A percentile compares a stretch with the other conserved stretches of the same genome.
phyloP scores from a whole-genome alignment of 1,140 invertebrate genomes.

The Drosophila saltans region DNA sequence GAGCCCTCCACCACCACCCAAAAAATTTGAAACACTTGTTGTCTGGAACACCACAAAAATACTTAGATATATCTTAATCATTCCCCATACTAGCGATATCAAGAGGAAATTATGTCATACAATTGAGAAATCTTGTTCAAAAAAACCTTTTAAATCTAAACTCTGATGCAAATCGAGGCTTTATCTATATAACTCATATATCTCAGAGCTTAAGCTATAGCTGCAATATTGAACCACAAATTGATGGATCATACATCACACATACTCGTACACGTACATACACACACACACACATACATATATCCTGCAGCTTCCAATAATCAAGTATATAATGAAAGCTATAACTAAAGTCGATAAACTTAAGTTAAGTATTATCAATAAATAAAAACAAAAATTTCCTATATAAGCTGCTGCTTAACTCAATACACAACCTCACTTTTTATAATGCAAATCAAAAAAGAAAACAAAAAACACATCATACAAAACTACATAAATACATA shows the following conservation, averaged over 20 bases:
- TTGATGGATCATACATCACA: neutral
- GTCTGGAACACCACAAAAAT: constrained; percentile 44
- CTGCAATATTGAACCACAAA: neutral
- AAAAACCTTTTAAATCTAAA: constrained; percentile 8
- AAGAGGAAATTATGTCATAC: constrained; percentile 2
- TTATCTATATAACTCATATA: constrained; percentile 12
- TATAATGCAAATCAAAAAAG: constrained; percentile 51
- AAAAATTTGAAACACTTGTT: constrained; percentile 38
- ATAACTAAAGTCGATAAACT: constrained; percentile 13
- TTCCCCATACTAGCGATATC: constrained; percentile 1
- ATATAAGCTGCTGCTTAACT: constrained; percentile 44
- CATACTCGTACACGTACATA: neutral
- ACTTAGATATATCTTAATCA: neutral
- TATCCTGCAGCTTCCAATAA: constrained; percentile 60
- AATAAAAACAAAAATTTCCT: constrained; percentile 34
- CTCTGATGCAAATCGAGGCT: constrained; percentile 15
- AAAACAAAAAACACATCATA: constrained; percentile 9
- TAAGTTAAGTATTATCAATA: neutral
- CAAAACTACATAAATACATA: neutral
- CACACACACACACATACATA: constrained; percentile 20
- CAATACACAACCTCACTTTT: constrained; percentile 46
- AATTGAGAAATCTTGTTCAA: constrained; percentile 2
- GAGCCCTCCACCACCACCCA: constrained; percentile 28
- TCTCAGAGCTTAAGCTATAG: constrained; percentile 17
- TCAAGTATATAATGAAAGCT: neutral